Base-by-base conservation (phyloP, 2,797 vertebrate species). In the Hemibagrus guttatus region DNA sequence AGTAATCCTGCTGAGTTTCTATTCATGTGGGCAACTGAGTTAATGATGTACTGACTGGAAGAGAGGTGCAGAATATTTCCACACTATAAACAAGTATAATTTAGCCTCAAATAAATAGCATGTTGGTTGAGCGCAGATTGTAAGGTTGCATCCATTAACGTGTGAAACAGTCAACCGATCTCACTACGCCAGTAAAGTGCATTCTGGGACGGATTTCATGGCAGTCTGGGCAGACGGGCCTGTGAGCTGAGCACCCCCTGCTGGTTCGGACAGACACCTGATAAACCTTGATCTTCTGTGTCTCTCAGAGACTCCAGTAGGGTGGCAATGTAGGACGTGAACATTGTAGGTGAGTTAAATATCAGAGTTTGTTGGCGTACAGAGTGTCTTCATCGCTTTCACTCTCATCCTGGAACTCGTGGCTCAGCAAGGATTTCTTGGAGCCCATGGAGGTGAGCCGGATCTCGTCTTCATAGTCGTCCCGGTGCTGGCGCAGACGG, bases 321-420 rank as follows among this genome's bases (percentile, higher is more conserved):
- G 0, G 31, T 78, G 84, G 81, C 91, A 90, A 91, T 90, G 61
- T 8, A 66, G 85, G 80, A 61, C 2, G 46, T 31, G 59, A 75
- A 78, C 59, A 66, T 84, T 85, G n/a, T 35, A 13, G 52, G 35
- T 26, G 13, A 74, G 66, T 35, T 17, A 0, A 52, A 59, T 17
- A 89, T 98, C 95, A 99, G 92, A 98, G 97, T 92, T 99, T 99
- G 96, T 98, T 99, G 91, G 97, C 97, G 85, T 99, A 99, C 35
- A 99, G 89, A 0, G 98, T 99, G 90, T 99, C 98, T 89, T 99
- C 98, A 1, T 99, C 98, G 21, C 98, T 99, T 94, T 99, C 98
- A 0, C 97, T 99, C 90, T 99, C 98, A 8, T 99, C 98, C 95
- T 99, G 98, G 93, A 99, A 99, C 88, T 99, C 98, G 0, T 98